A percentile compares a stretch with the other conserved stretches of the same genome.
Conservation (phyloP, 53 echinoderm and acorn worm species). For the Apostichopus leukothele region DNA sequence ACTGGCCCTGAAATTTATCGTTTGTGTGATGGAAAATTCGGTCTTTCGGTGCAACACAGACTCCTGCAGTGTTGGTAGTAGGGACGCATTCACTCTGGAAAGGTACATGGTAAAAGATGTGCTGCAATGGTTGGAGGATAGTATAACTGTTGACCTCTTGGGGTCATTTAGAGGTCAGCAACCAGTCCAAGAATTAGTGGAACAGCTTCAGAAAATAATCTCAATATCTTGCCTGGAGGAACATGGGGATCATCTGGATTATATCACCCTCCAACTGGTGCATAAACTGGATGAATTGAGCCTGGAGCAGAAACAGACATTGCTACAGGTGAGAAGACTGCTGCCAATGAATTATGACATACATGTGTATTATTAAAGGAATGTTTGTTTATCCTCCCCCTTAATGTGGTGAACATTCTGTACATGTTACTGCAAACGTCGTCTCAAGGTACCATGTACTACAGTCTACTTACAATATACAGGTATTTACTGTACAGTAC, state of each 20-base stretch:
- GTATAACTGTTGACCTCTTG: neutral
- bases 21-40: slow-evolving; percentile 19
- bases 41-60: slow-evolving; percentile 2
- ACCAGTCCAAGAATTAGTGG: neutral
- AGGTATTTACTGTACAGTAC: too few species aligned
- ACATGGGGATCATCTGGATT: slow-evolving; percentile 7
- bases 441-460: too few species aligned
- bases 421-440: too few species aligned
- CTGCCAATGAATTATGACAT: too few species aligned
- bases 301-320: slow-evolving; percentile 21
- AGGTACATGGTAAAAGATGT: slow-evolving; percentile 27
- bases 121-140: neutral
- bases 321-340: slow-evolving; percentile 8
- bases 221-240: neutral
- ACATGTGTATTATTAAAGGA: too few species aligned
- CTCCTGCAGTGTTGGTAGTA: neutral
- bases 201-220: slow-evolving; percentile 5
- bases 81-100: neutral
- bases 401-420: too few species aligned
- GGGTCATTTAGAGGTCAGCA: neutral
- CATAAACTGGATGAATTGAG: slow-evolving; percentile 7
- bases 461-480: too few species aligned
- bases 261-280: neutral
- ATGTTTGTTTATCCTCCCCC: too few species aligned
- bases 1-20: slow-evolving; percentile 8